Evolutionary conservation across 2,888 invertebrate species (phyloP).

Genomic region (Molanna angustata): DNA sequence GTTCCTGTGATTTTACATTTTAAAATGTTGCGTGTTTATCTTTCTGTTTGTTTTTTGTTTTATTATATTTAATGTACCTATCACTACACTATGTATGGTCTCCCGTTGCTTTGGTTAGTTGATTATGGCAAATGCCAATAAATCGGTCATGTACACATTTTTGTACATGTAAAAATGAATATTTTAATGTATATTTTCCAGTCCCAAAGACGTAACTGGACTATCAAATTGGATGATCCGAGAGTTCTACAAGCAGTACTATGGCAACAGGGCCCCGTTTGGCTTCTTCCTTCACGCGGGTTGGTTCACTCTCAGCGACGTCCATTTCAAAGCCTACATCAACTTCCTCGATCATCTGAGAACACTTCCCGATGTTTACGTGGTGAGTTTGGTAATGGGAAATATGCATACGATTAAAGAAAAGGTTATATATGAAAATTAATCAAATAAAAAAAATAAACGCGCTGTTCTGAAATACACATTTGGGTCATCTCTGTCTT

Average conservation of each 20-base stretch:
- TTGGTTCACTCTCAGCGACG: conserved; percentile 55
- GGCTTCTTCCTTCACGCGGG: conserved; percentile 65
- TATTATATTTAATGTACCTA: too few relatives aligned
- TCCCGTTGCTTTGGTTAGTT: neutral
- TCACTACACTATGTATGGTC: too few relatives aligned
- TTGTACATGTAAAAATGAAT: neutral
- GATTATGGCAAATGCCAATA: neutral
- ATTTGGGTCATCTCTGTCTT: too few relatives aligned
- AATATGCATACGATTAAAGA: too few relatives aligned
- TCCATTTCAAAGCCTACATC: conserved; percentile 49
- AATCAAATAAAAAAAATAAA: too few relatives aligned
- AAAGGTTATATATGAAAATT: too few relatives aligned
- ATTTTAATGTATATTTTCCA: too few relatives aligned
- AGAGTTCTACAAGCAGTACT: conserved; percentile 65
- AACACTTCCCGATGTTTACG: conserved; percentile 54
- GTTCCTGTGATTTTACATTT: too few relatives aligned
- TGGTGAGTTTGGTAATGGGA: conserved; percentile 47
- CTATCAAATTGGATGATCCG: conserved; percentile 56
- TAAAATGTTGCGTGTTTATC: too few relatives aligned
- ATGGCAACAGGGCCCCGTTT: conserved; percentile 63
- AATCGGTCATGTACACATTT: neutral
- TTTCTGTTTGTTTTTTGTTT: too few relatives aligned
- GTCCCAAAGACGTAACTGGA: conserved; percentile 43
- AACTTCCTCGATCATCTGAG: conserved; percentile 57
- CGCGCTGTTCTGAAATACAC: too few relatives aligned